A percentile compares a stretch with the other conserved stretches of the same genome.
Evolutionary conservation across 2,113 vertebrate species (phyloP).

Genomic region (Corynorhinus townsendii): DNA sequence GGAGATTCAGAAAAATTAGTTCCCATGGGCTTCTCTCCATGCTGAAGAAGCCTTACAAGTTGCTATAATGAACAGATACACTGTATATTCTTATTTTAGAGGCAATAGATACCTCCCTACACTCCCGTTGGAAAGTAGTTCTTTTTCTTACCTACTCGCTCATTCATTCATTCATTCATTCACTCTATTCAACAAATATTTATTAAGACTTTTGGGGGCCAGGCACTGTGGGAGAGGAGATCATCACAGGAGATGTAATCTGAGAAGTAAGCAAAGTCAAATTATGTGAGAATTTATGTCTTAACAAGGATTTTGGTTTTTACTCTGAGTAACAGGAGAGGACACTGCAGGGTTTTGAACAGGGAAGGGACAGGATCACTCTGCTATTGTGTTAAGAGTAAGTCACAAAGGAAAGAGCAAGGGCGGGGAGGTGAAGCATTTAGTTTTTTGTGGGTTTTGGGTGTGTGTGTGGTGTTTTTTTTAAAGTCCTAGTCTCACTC

Average conservation of each 20-base stretch:
- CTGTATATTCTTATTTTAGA: neutral
- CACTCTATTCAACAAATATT: slow-evolving; percentile 25
- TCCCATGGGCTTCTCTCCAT: neutral
- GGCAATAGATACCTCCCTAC: neutral
- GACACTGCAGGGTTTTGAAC: neutral
- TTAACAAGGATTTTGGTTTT: neutral
- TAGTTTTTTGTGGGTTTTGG: neutral
- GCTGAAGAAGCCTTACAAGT: neutral
- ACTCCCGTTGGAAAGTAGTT: neutral
- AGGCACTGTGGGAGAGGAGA: neutral
- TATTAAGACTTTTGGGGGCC: neutral
- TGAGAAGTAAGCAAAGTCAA: neutral
- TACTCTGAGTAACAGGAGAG: neutral
- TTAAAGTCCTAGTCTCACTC: neutral
- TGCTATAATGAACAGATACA: neutral
- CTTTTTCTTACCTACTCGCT: neutral
- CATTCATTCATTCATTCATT: neutral
- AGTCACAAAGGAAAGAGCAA: neutral
- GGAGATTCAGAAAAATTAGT: neutral
- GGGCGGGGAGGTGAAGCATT: neutral
- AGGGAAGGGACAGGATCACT: neutral
- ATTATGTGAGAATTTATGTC: neutral
- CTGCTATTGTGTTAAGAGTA: neutral
- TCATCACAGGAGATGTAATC: neutral
- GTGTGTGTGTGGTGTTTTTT: neutral